Evolutionary conservation across 2,888 invertebrate species (phyloP), one percentile per base, ranked within the genome.

Genomic region (Andrena trimmerana): DNA sequence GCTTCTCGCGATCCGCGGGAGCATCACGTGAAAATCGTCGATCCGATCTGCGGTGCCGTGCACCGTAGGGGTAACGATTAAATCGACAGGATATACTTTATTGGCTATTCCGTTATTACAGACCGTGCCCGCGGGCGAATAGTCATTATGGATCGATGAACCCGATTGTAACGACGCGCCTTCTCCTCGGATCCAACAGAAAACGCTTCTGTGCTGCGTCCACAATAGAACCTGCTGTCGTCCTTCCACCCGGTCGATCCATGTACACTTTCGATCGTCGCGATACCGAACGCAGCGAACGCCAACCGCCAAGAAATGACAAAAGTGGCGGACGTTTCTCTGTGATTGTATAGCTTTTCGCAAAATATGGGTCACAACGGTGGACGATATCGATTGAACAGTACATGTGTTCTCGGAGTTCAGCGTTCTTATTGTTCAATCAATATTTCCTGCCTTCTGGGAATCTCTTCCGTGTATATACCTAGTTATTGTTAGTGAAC

Each of bases 141-240:
- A 79, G 76, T 86, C 78, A 86, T 86, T 82, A 80, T 54, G 81
- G 78, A 86, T 81, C 87, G 86, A 86, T 83, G 87, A 84, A 86
- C 84, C 81, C 81, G 67, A 86, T 86, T 78, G 72, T 70, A 78
- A 79, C 57, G 76, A 63, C 76, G 78, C 73, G 67, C 59, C 78
- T 52, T 66, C 42, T 42, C 57, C 24, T 57, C 62, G 33, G 52
- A 81, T 74, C 69, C 66, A 29, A 71, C 79, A 82, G 73, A 67
- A 85, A 87, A 84, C 73, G 68, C 80, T 83, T 67, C 82, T 79
- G 73, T 79, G 16, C 36, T 52, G 68, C 67, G 24, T 70, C 13
- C 52, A 16, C 54, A 5, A 63, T 63, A 24, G 27, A 20, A 42
- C 62, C 29, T 62, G 62, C 57, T 42, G 54, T 62, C 48, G n/a